A percentile compares a stretch with the other conserved stretches of the same genome.
Evolutionary conservation across 2,797 vertebrate genomes (phyloP).

Genomic region (Propithecus deckenii): DNA sequence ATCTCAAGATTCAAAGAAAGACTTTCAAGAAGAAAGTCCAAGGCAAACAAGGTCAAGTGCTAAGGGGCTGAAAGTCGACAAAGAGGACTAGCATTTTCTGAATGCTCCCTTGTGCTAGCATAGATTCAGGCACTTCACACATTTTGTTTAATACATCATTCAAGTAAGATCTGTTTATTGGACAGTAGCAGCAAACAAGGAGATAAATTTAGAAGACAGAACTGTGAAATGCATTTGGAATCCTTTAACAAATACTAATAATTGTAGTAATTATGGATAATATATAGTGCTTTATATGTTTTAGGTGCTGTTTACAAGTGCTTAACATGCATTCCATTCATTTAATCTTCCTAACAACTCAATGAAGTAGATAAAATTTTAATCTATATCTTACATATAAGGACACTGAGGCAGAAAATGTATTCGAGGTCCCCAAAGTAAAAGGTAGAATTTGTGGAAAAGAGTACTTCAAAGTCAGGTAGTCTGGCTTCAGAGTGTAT

Average conservation of each 20-base stretch:
- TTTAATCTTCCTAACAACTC: neutral
- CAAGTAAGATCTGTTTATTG: neutral
- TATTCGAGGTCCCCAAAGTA: neutral
- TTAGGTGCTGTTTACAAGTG: neutral
- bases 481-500: neutral
- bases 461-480: neutral
- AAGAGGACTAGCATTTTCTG: neutral
- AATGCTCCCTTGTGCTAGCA: neutral
- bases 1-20: neutral
- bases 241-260: neutral
- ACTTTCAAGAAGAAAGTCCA: neutral
- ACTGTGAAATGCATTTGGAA: neutral
- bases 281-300: neutral
- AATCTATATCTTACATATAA: neutral
- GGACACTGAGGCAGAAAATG: neutral
- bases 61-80: neutral
- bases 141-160: neutral
- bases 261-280: neutral
- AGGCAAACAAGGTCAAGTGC: neutral
- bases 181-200: neutral
- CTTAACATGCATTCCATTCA: neutral
- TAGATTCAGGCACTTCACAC: neutral
- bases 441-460: neutral
- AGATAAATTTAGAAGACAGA: neutral
- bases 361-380: neutral